These are phyloP conservation scores for Timema cristinae DNA, from an alignment of 2,888 invertebrate species.

Conservation along the genomic window DNA sequence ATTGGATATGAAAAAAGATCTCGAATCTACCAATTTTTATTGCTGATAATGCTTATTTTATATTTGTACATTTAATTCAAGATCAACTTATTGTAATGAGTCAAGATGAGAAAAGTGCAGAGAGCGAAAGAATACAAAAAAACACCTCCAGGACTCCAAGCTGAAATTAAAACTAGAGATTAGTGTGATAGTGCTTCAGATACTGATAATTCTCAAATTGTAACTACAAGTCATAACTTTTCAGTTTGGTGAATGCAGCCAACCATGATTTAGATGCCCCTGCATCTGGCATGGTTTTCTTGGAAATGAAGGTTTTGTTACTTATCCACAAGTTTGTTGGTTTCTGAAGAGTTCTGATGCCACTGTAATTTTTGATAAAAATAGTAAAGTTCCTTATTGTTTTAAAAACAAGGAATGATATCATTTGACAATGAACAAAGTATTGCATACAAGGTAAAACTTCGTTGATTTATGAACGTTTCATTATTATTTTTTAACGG, in stretches of 20 bases:
- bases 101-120: no score
- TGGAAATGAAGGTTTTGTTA: conserved; percentile 64
- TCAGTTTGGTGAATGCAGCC: conserved; percentile 59
- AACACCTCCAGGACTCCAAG: no score
- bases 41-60: no score
- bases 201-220: no score
- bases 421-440: conserved; percentile 74
- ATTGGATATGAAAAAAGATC: no score
- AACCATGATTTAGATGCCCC: conserved; percentile 69
- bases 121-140: no score
- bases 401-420: conserved; percentile 67
- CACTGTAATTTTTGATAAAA: conserved; percentile 58
- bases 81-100: no score
- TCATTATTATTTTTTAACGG: no score
- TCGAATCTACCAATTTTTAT: no score
- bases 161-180: no score
- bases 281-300: conserved; percentile 62
- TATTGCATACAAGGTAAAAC: conserved; percentile 60
- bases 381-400: conserved; percentile 73
- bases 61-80: no score
- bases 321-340: conserved; percentile 65
- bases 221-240: conserved; percentile 29
- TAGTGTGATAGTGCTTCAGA: no score
- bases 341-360: conserved; percentile 54
- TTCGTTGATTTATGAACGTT: conserved; percentile 4